Percentiles rank a stretch among this genome's conserved stretches.
phyloP scores from a whole-genome alignment of 2,113 vertebrate species.

The Corythornis vintsioides region DNA sequence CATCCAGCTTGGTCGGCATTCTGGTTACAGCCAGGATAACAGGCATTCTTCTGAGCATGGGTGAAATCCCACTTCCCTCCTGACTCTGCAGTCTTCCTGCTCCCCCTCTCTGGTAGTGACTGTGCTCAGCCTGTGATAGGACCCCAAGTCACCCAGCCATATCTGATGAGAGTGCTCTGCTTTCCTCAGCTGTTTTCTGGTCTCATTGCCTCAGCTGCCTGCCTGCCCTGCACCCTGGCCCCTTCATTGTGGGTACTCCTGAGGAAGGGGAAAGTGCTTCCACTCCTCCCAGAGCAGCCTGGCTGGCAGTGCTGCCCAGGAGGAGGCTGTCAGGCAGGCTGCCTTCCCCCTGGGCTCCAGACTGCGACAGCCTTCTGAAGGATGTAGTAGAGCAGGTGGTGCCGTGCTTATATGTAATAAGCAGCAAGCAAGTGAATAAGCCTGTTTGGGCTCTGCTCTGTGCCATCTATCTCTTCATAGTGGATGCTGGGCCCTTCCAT shows the following conservation, averaged over 20 bases:
- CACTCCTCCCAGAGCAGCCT: accelerated
- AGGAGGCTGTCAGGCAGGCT: background rate
- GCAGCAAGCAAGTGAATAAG: background rate
- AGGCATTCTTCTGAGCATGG: accelerated
- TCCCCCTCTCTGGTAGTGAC: background rate
- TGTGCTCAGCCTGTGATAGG: background rate
- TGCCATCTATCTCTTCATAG: accelerated
- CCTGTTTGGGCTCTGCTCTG: background rate
- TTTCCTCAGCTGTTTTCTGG: background rate
- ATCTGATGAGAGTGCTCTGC: background rate
- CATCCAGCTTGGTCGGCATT: accelerated
- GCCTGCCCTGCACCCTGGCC: background rate
- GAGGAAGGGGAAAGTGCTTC: background rate
- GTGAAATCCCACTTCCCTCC: background rate
- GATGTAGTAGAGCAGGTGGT: background rate
- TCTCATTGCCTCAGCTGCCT: background rate
- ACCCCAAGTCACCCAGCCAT: background rate
- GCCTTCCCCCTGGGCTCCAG: background rate
- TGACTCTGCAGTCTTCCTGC: background rate
- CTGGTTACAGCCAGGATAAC: accelerated
- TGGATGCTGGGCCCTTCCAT: accelerated
- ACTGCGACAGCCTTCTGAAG: background rate
- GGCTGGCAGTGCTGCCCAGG: background rate
- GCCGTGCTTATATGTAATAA: background rate
- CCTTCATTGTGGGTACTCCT: background rate